Percentiles rank a stretch among this genome's conserved stretches.
Evolutionary conservation across 1,140 invertebrate genomes (phyloP).

Genomic region (Aphelinus atriplicis): DNA sequence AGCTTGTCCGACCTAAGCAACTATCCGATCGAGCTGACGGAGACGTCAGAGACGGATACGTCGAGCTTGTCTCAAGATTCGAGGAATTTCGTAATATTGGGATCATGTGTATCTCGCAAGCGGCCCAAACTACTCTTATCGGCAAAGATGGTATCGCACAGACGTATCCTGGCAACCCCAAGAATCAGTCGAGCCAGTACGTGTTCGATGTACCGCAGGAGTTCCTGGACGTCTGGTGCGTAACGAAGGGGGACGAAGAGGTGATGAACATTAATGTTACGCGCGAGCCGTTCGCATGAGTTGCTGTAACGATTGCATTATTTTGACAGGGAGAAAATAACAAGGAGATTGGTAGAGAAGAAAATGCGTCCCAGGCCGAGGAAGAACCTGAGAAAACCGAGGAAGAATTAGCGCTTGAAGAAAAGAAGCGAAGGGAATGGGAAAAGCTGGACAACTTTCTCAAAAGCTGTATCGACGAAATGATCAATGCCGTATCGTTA

Average conservation of each 20-base stretch:
- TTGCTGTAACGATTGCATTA: too few relatives aligned
- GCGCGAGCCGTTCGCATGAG: too few relatives aligned
- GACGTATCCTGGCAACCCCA: conserved; percentile 73
- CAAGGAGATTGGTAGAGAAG: too few relatives aligned
- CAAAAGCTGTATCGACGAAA: conserved; percentile 29
- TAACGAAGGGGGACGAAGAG: conserved; percentile 9
- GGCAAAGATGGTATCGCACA: conserved; percentile 68
- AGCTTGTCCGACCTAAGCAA: conserved; percentile 14
- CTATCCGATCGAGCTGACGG: conserved; percentile 62
- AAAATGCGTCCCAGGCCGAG: conserved; percentile 15
- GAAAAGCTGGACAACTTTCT: conserved; percentile 41
- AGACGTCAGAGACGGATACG: conserved; percentile 71
- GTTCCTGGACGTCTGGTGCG: conserved; percentile 22
- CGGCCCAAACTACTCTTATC: conserved; percentile 66
- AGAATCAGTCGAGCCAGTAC: conserved; percentile 77
- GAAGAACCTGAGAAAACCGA: conserved; percentile 4
- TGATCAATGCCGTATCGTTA: conserved; percentile 63
- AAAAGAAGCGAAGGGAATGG: conserved; percentile 7
- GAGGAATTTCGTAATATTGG: conserved; percentile 62
- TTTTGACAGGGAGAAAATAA: too few relatives aligned
- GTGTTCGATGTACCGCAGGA: conserved; percentile 51
- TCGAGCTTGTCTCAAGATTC: conserved; percentile 65
- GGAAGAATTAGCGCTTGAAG: conserved; percentile 11
- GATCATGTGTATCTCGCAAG: neutral
- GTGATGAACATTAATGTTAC: neutral